These are phyloP conservation scores for Onychostruthus taczanowskii DNA, from an alignment of 2,113 vertebrate species.

Conservation along the genomic window DNA sequence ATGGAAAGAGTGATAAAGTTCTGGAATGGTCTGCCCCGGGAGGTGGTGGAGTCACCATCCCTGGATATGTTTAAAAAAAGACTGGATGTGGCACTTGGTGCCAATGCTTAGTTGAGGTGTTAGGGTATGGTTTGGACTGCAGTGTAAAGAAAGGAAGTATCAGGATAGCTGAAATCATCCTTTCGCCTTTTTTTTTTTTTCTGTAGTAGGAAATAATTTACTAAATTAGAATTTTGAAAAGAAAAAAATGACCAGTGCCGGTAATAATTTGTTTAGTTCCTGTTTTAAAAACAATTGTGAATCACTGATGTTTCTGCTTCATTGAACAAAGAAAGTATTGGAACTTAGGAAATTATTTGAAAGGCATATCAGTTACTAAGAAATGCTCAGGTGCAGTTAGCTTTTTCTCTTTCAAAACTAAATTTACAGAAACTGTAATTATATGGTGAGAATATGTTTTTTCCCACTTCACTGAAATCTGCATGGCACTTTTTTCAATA, in stretches of 20 bases:
- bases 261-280: background rate
- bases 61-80: background rate
- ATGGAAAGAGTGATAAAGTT: background rate
- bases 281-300: background rate
- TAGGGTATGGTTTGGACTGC: background rate
- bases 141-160: background rate
- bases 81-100: background rate
- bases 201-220: background rate
- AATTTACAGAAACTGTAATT: background rate
- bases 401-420: background rate
- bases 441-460: background rate
- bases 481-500: background rate
- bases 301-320: background rate
- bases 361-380: background rate
- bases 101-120: background rate
- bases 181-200: background rate
- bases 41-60: background rate
- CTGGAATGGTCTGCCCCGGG: background rate
- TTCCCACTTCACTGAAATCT: background rate
- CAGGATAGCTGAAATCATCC: background rate
- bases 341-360: background rate
- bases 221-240: background rate
- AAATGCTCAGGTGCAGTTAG: background rate
- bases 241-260: background rate
- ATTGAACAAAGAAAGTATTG: background rate